Base-by-base conservation (phyloP, 2,113 vertebrate genomes). In the Suricata suricatta region DNA sequence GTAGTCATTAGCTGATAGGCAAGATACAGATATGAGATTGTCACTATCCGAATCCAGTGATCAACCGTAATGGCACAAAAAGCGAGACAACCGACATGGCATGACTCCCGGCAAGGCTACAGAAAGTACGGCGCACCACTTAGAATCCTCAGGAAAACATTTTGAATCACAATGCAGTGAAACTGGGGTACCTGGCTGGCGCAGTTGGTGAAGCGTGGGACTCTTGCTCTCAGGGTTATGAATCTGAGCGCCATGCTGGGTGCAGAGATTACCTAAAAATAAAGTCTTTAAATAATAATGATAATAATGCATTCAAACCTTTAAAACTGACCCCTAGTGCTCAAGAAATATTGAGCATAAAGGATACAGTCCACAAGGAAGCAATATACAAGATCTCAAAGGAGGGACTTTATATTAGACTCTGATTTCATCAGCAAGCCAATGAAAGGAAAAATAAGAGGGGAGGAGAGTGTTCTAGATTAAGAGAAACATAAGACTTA, bases 401-500 rank as follows among this genome's bases (percentile, higher is more conserved):
- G 25, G 47, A 96, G 44, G 83, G 29, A 54, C 38, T 60, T 96
- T 88, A 38, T 57, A 89, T 25, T 77, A 79, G 85, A 96, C 31
- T 82, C 25, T 68, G 60, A 93, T 76, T 96, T 83, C 84, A 96
- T 88, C 66, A 88, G 47, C 41, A 87, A 88, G 77, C 83, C 47
- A 50, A 16, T 38, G 68, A 81, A 81, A 80, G 33, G 14, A 92
- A 92, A 83, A 88, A 76, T 76, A 83, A 82, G 83, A 41, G 50
- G 33, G 17, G 47, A 63, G 52, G 64, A n/a, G 9, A 38, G 64
- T 95, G 52, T 80, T 87, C 63, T 80, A 95, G 88, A 86, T 80
- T 87, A 80, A 95, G 72, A 86, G 82, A 92, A 92, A 81, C n/a
- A 29, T 87, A 81, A 87, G 52, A 85, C 27, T 95, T 83, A 90